Base-by-base conservation (phyloP, 2,797 vertebrate species). In the Dendrocincla fuliginosa region DNA sequence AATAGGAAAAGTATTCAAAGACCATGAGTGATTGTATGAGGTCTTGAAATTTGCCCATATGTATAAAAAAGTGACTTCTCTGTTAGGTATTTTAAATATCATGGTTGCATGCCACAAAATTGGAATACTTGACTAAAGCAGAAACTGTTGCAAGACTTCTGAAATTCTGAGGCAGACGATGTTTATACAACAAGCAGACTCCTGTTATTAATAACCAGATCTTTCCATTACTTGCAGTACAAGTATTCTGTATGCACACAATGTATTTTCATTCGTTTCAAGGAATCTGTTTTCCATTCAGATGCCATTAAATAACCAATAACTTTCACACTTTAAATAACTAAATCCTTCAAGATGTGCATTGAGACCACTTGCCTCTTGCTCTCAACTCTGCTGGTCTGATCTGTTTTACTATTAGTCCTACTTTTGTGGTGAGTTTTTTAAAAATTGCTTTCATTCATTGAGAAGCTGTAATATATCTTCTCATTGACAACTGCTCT, bases 141-240 rank as follows among this genome's bases (percentile, higher is more conserved):
- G 89, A 91, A 94, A 89, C 59, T 84, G 64, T 81, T 83, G 83
- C 64, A 89, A 92, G 90, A 63, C 49, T 90, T 77, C 67, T 93
- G 80, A 95, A 95, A 91, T 89, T 90, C 53, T 88, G 90, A 89
- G 75, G 90, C 77, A 92, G 91, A 20, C 5, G 1, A 83, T 90
- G 93, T 96, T 97, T 95, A 96, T 95, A 83, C 74, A 95, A 95
- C 85, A 95, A 91, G 70, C 80, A 95, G 87, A 61, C 85, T 93
- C 64, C 74, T 84, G 80, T 87, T 96, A 94, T 87, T 95, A 96
- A 96, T 96, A 97, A 94, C 90, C 52, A 94, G 77, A 82, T 94
- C 75, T 96, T 97, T 96, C 96, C 95, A 97, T 97, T 96, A 97
- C 93, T 95, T 70, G 83, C 64, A 83, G 64, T 91, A 77, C 91